phyloP scores from a whole-genome alignment of 2,113 vertebrate genomes.

The Ciconia maguari region DNA sequence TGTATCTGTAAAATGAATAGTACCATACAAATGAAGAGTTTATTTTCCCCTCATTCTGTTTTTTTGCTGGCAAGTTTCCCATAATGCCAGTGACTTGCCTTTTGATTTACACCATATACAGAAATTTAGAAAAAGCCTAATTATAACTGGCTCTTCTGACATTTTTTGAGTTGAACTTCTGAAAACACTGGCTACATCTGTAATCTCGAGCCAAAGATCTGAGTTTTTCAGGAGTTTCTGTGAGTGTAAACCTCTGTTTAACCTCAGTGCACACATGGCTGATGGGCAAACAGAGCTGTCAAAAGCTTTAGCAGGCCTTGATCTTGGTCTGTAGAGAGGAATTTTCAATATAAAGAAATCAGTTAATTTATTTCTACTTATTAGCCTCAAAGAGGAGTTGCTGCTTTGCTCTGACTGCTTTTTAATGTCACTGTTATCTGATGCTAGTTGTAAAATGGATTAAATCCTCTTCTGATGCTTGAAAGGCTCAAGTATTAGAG shows the following conservation, averaged over 20 bases:
- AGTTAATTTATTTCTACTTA: constrained; percentile 54
- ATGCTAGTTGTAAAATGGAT: constrained; percentile 34
- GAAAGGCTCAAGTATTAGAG: constrained; percentile 24
- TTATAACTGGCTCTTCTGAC: background rate
- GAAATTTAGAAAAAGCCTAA: background rate
- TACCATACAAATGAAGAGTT: background rate
- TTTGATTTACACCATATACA: constrained; percentile 1
- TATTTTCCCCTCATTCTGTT: background rate
- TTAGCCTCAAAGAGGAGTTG: constrained; percentile 28
- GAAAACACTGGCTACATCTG: background rate
- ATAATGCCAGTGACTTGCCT: background rate
- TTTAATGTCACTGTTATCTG: constrained; percentile 45
- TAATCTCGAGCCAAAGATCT: background rate
- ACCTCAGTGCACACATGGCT: background rate
- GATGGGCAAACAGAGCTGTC: background rate
- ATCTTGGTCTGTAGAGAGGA: background rate
- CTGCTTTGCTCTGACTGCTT: background rate
- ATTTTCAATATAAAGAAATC: constrained; percentile 22
- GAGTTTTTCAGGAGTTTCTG: background rate
- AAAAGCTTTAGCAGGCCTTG: background rate
- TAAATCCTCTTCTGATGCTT: constrained; percentile 33
- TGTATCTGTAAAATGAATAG: background rate
- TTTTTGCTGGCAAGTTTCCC: background rate
- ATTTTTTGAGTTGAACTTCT: background rate
- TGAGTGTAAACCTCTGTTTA: background rate